Base-by-base conservation (phyloP, 2,888 invertebrate species). In the Tetrapedia diversipes region DNA sequence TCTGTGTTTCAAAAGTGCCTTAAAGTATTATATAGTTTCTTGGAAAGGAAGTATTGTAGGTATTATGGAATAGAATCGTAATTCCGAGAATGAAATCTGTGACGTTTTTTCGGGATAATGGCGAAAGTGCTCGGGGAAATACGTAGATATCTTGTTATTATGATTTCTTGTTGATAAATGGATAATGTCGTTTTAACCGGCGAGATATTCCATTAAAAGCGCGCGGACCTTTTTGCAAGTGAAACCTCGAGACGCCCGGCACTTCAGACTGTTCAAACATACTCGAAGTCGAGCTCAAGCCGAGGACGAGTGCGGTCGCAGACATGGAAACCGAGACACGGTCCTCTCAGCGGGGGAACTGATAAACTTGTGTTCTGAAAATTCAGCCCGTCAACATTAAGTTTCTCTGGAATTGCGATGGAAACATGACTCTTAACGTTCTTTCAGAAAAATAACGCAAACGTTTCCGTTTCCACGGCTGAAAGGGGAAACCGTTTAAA, bases 221-320 rank as follows among this genome's bases (percentile, higher is more conserved):
- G 8, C 37, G 8, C 29, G n/a, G 61, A 43, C 24, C 56, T 65
- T 65, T n/a, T 57, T 34, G 60, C 57, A 24, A 63, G 65, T 45
- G 74, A 65, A 75, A 65, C 74, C 75, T 75, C 75, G 75, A 75
- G 75, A 75, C 75, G 53, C 64, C 47, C 22, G 59, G 8, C 75
- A 41, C 75, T 75, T 73, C 75, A 75, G 74, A 75, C 75, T 75
- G 75, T 73, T 56, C 74, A 75, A 75, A 75, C 74, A 75, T 41
- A 47, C 74, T 65, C 54, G 41, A 73, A 49, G 47, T 43, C 39
- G 56, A 49, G 49, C 51, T 24, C 45, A 54, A 51, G 39, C 65
- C 61, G 78, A 77, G 72, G 68, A 69, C 63, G 78, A 66, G 65
- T 57, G 56, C 39, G 53, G 53, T 65, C 43, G 63, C 59, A 37